Evolutionary conservation across 2,113 vertebrate species (phyloP), one percentile per base, ranked within the genome.

Genomic region (Calidris pugnax): DNA sequence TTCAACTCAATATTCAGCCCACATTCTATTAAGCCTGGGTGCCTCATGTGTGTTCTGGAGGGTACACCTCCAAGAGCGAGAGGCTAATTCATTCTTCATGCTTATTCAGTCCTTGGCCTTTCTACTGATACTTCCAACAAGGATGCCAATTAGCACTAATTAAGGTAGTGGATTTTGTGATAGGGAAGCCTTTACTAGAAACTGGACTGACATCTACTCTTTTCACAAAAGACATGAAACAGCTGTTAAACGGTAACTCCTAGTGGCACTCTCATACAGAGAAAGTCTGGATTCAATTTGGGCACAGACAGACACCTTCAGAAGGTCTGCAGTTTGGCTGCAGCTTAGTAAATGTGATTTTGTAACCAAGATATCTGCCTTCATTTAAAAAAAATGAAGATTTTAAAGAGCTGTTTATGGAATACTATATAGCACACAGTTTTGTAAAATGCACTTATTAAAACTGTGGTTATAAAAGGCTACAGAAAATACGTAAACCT

Each of bases 61-160:
- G 83, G 56, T 37, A 50, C 26, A 8, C 16, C 57, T 63, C 69
- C 85, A 91, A 56, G 50, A 90, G 51, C 10, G 8, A 89, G 59
- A 90, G 82, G 39, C 43, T 72, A 89, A 91, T 86, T 82, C 63
- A 24, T 81, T 85, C 79, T 77, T 77, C 20, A 41, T 73, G 86
- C 57, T 68, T 91, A 82, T 75, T 94, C 86, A 78, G 39, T 80
- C 62, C 88, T 83, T 73, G 63, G 84, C n/a, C 75, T 93, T 89
- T 77, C 81, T 76, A 68, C 64, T 67, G 85, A 90, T 89, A 93
- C 68, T 66, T 85, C 71, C 55, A 87, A 81, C 56, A 87, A 86
- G 32, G 43, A 72, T 84, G 74, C 30, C 90, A 95, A 95, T 96
- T 89, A 93, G 63, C 24, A 8, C 63, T 92, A 92, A 94, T 87